Evolutionary conservation across 1,140 invertebrate genomes (phyloP), one percentile per base, ranked within the genome.

Genomic region (Aphidius gifuensis): DNA sequence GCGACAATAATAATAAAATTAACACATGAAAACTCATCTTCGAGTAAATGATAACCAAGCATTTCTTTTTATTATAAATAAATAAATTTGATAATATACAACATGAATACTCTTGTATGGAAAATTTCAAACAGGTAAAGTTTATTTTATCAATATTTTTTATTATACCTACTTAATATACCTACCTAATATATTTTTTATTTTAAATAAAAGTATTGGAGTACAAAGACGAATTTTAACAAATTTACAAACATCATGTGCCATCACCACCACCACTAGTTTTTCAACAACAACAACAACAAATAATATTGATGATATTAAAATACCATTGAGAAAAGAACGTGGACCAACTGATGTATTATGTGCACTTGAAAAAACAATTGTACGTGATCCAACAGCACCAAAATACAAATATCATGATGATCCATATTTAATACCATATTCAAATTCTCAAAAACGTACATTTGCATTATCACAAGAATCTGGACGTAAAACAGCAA

Each of bases 391-490:
- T 81, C 82, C 84, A 42, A 92, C 89, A 16, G 91, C 90, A n/a
- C 81, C 91, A 23, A 88, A 92, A 76, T 96, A 92, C 74, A 92
- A 91, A 75, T 96, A 87, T 75, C 88, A 92, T 71, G 93, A 97
- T 85, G 94, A 97, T 81, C 93, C 94, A 5, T 95, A 84, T 75
- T 80, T 96, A 4, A 90, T 90, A 68, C 94, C 94, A n/a, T 74
- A 81, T 51, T 92, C 90, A n/a, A 90, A 88, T 78, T 71, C 81
- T 48, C 76, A 83, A 5, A 91, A 94, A 79, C 76, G 92, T 66
- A 79, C 82, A 0, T 96, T 84, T 82, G 87, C 91, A 6, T 75
- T 97, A 66, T 85, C 93, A 5, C 88, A 90, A 73, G 93, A 96
- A 76, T 85, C 93, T 38, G 94, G 94, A 6, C 85, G 86, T 55